Conservation (phyloP, 2,888 invertebrate genomes). For the Argynnis bischoffii region DNA sequence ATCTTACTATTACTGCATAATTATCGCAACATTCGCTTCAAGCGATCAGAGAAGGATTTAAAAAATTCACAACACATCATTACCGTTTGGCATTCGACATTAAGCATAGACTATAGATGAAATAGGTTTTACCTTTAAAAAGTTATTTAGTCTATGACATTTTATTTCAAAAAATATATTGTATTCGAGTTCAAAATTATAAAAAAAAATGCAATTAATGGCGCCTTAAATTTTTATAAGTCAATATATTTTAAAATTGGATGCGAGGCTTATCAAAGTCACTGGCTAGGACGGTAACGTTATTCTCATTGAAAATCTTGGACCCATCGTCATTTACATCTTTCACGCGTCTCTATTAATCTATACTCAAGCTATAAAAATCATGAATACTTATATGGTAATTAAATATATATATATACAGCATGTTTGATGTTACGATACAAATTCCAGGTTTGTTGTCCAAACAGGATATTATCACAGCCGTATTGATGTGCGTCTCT, state of each 20-base stretch:
- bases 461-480: slow-evolving; percentile 74
- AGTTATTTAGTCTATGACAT: slow-evolving; percentile 3
- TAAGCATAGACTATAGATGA: slow-evolving; percentile 51
- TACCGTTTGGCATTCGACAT: slow-evolving; percentile 58
- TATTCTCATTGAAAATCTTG: slow-evolving; percentile 48
- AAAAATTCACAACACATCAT: slow-evolving; percentile 60
- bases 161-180: no score
- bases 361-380: slow-evolving; percentile 60
- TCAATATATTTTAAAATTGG: slow-evolving; percentile 14
- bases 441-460: slow-evolving; percentile 51
- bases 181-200: slow-evolving; percentile 2
- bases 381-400: slow-evolving; percentile 77
- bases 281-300: slow-evolving; percentile 73
- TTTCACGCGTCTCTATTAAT: slow-evolving; percentile 58
- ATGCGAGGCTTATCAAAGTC: slow-evolving; percentile 45
- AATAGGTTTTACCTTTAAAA: background rate
- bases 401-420: slow-evolving; percentile 47
- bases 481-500: slow-evolving; percentile 74
- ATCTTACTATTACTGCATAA: slow-evolving; percentile 50
- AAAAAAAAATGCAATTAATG: background rate
- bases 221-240: background rate
- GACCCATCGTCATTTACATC: slow-evolving; percentile 50
- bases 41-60: slow-evolving; percentile 60
- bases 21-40: slow-evolving; percentile 61
- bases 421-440: slow-evolving; percentile 59